Base-by-base conservation (phyloP, 2,888 invertebrate species). In the Brenthis hecate region DNA sequence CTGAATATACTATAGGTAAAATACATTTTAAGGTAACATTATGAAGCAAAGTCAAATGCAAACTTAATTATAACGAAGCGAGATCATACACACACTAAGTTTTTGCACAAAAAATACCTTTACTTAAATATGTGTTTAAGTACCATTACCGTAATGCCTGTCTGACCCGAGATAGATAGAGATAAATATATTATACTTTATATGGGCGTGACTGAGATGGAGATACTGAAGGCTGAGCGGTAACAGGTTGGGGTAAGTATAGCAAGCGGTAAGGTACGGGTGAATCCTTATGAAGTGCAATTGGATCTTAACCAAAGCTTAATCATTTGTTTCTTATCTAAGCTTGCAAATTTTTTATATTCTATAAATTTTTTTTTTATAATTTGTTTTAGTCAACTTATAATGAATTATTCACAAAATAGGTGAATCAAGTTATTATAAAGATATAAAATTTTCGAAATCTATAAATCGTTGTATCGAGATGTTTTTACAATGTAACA, bases 51-150 rank as follows among this genome's bases (percentile, higher is more conserved):
- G 58, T 60, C 70, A 36, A 66, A 60, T 23, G 55, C 70, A 56
- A 58, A 68, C 64, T 70, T 68, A 68, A 64, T 68, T 72, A 68
- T 78, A 76, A 75, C 71, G 77, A 75, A 76, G 78, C 79, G 55
- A 66, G 69, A 71, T 71, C 71, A 69, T 66, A 72, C 80, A 78
- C 85, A 81, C 81, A 84, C 85, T 74, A 83, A 79, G 84, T 87
- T 88, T 88, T 90, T 86, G 77, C 75, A 79, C 81, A 91, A 91
- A 91, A 89, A 87, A 83, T 84, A 86, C 84, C 85, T 88, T 88
- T 85, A 91, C 91, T 90, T 91, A 91, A 91, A 92, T 91, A 89
- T 91, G 91, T 91, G 87, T 91, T 91, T 91, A 91, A 88, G 89
- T 91, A 91, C 91, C 89, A 92, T 92, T 92, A 92, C 90, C 78